Base-by-base conservation (phyloP, 2,888 invertebrate genomes). In the Ennomos quercinarius region DNA sequence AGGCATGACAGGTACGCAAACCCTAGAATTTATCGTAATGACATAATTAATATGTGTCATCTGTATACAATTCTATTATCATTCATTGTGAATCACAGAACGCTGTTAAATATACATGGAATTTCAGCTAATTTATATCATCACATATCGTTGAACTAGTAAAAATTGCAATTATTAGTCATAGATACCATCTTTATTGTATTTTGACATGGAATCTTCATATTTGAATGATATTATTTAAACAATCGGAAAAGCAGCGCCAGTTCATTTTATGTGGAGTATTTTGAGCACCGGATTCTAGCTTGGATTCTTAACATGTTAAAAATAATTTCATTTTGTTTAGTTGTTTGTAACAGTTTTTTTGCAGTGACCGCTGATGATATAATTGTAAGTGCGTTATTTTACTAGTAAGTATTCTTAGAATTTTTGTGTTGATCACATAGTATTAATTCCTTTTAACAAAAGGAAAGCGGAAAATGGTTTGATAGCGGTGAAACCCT, bases 101-200 rank as follows among this genome's bases (percentile, higher is more conserved):
- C 13, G 8, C 10, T 40, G 12, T 9, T 36, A 10, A 6, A n/a
- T 13, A 37, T 38, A n/a, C n/a, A 41, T 38, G 41, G 43, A 57
- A 57, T 50, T 42, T 42, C 17, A 42, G 27, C 17, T 37, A 34
- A 57, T 57, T 49, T 11, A 38, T 36, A 55, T 48, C 39, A 38
- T 10, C 27, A 17, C 4, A 27, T 6, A 11, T 34, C 34, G 49
- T 43, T 43, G 43, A 46, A 40, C 17, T 53, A 50, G 55, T 35
- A 52, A 10, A 43, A 9, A 27, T 36, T 34, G 27, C 37, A 27
- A 44, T 63, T 45, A 50, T 6, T 17, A 41, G 27, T 38, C 12
- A 17, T n/a, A 50, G 63, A 63, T 66, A 40, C 1, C 9, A 68
- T 68, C 67, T 66, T 61, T 59, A 71, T 62, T 42, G 17, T 49